Percentiles rank a stretch among this genome's conserved stretches.
Conservation (phyloP, 2,113 vertebrate genomes). For the Cranoglanis bouderius region DNA sequence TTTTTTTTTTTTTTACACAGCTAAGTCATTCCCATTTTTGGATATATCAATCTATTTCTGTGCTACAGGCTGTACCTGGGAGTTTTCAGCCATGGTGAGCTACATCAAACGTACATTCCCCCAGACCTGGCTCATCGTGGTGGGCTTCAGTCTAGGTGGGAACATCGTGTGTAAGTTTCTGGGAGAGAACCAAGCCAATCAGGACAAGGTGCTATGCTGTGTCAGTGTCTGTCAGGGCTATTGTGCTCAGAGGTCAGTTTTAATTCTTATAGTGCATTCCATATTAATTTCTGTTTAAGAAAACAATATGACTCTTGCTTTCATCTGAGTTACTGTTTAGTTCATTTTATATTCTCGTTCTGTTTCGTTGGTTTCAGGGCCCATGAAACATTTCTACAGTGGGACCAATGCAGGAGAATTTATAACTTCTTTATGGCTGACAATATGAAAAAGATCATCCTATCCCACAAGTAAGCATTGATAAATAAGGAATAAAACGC, state of each 20-base stretch:
- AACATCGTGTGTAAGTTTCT: conserved; percentile 98
- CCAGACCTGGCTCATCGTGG: conserved; percentile 86
- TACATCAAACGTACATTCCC: conserved; percentile 88
- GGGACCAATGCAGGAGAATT: conserved; percentile 94
- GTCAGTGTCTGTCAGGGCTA: conserved; percentile 97
- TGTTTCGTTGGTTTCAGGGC: conserved; percentile 74
- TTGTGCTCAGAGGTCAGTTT: conserved; percentile 83
- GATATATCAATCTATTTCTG: background rate
- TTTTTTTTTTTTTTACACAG: background rate
- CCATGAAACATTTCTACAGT: conserved; percentile 97
- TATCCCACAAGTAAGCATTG: conserved; percentile 88
- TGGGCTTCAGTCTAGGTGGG: conserved; percentile 96
- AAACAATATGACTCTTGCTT: background rate
- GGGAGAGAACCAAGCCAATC: conserved; percentile 88
- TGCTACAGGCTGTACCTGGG: conserved; percentile 92
- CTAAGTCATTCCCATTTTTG: background rate
- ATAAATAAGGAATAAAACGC: background rate
- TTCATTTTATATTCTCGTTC: background rate
- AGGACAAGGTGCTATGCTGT: conserved; percentile 91
- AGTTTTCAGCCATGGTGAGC: conserved; percentile 92
- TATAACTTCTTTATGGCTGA: conserved; percentile 99
- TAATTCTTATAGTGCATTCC: background rate
- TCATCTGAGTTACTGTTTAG: background rate
- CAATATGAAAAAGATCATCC: conserved; percentile 99
- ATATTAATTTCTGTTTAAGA: background rate